Evolutionary conservation across 1,140 invertebrate species (phyloP).

Genomic region (Procambarus virginalis): DNA sequence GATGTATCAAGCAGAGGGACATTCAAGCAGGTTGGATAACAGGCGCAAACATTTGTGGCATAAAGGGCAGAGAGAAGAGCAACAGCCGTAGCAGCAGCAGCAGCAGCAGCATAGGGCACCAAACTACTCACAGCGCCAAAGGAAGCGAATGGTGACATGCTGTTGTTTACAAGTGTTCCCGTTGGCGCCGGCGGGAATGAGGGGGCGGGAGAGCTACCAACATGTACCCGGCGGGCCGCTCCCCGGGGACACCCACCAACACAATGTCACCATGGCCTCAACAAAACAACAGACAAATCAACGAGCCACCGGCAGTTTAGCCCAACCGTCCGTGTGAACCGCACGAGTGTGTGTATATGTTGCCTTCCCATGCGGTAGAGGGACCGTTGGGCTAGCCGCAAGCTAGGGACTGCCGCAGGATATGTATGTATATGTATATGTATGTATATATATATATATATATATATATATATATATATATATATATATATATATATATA

Average conservation of each 20-base stretch:
- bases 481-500: too few species aligned
- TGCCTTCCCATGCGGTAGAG: not conserved
- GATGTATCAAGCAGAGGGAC: not conserved
- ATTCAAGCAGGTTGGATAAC: not conserved
- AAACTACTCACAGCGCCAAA: constrained; percentile 22
- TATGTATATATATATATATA: constrained; percentile 27
- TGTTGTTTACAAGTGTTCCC: not conserved
- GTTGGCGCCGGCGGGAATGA: not conserved
- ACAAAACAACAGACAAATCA: constrained; percentile 29
- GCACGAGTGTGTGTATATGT: not conserved
- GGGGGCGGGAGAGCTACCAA: not conserved
- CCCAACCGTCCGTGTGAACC: constrained; percentile 18
- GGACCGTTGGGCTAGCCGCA: constrained; percentile 18
- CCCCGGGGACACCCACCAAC: not conserved
- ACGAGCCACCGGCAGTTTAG: constrained; percentile 18
- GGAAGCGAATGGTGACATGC: constrained; percentile 25
- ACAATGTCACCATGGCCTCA: constrained; percentile 36
- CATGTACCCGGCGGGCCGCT: not conserved
- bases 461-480: not conserved
- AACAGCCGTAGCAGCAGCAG: not conserved
- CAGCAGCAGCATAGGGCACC: not conserved
- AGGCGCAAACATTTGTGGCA: not conserved
- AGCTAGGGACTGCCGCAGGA: not conserved
- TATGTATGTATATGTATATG: not conserved
- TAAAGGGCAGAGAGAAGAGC: not conserved